These are phyloP conservation scores for Aleiodes sp. DNA, from an alignment of 1,140 invertebrate genomes.

Conservation along the genomic window DNA sequence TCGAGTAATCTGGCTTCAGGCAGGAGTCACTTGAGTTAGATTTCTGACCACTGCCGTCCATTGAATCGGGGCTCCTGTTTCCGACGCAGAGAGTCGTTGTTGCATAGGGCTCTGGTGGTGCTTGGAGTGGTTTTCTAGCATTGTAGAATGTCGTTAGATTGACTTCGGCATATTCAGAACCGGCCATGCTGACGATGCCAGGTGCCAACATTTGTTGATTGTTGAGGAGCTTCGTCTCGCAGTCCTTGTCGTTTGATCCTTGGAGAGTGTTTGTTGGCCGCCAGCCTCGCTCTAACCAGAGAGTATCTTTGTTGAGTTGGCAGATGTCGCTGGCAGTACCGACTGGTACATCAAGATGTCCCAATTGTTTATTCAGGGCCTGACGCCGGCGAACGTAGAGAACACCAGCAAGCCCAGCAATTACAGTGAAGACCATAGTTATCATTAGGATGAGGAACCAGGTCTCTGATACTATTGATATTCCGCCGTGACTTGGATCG, in stretches of 20 bases:
- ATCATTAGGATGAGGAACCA: constrained; percentile 82
- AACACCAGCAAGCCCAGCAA: constrained; percentile 72
- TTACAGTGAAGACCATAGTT: constrained; percentile 72
- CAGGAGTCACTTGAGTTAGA: constrained; percentile 66
- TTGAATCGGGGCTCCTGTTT: constrained; percentile 63
- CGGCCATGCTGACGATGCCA: constrained; percentile 65
- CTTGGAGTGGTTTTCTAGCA: constrained; percentile 72
- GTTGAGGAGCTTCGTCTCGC: constrained; percentile 72
- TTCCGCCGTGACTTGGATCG: constrained; percentile 63
- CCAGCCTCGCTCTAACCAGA: constrained; percentile 82
- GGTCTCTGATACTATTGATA: constrained; percentile 72
- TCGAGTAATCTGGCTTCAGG: constrained; percentile 66
- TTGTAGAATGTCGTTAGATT: constrained; percentile 86
- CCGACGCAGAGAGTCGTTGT: constrained; percentile 77
- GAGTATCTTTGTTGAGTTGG: constrained; percentile 75
- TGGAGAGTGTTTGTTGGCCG: constrained; percentile 69
- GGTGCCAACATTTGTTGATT: constrained; percentile 67
- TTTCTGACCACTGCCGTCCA: constrained; percentile 63
- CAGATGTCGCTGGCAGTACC: constrained; percentile 71
- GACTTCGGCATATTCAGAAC: constrained; percentile 81
- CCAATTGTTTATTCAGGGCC: constrained; percentile 71
- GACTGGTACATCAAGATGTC: constrained; percentile 73
- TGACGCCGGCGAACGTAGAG: constrained; percentile 73
- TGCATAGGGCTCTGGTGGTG: constrained; percentile 81
- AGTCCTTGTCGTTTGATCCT: constrained; percentile 71